Conservation (phyloP, 2,888 invertebrate species). For the Drosophila borborema region DNA sequence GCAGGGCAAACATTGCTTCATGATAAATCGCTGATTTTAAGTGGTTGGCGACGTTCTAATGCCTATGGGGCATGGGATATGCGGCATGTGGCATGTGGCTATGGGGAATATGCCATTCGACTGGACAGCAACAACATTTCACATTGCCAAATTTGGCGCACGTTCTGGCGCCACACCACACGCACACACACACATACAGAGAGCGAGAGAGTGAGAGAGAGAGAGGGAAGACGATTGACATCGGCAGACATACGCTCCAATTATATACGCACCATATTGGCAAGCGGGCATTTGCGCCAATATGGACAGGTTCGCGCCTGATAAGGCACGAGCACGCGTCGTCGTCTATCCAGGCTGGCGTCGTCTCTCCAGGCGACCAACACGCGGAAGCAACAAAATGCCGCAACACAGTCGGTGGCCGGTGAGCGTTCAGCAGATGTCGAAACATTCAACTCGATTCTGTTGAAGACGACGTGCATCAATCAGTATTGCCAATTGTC, state of each 20-base stretch:
- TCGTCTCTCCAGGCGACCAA: constrained; percentile 62
- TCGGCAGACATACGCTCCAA: constrained; percentile 51
- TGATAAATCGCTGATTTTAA: constrained; percentile 77
- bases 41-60: constrained; percentile 67
- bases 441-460: constrained; percentile 67
- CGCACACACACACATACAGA: constrained; percentile 1
- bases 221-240: constrained; percentile 1
- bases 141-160: constrained; percentile 75
- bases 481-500: constrained; percentile 59
- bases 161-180: constrained; percentile 76
- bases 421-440: constrained; percentile 45
- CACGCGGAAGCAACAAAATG: constrained; percentile 74
- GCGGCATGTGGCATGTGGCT: constrained; percentile 30
- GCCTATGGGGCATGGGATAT: constrained; percentile 33
- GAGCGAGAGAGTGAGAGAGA: too few species aligned
- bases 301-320: constrained; percentile 81
- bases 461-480: constrained; percentile 73
- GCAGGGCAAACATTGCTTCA: constrained; percentile 60
- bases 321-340: constrained; percentile 77
- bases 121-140: constrained; percentile 65
- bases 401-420: constrained; percentile 58
- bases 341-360: constrained; percentile 29
- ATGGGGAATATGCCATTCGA: constrained; percentile 25
- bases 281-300: constrained; percentile 65
- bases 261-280: constrained; percentile 65